phyloP scores from a whole-genome alignment of 2,797 vertebrate species.

The Trematomus bernacchii region DNA sequence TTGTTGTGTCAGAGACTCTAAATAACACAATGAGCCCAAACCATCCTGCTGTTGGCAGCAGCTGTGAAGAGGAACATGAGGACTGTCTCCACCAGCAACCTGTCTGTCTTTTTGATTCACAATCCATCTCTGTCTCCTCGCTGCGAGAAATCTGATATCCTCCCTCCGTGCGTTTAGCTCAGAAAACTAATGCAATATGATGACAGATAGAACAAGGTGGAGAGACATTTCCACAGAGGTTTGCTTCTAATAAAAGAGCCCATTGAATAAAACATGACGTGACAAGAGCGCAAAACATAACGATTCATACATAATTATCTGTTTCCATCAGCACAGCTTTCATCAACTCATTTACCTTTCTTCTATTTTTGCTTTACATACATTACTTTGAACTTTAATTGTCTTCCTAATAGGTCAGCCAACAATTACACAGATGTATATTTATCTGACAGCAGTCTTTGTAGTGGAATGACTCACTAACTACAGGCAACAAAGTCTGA shows the following conservation, averaged over 20 bases:
- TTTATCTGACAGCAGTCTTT: constrained; percentile 66
- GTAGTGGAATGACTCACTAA: constrained; percentile 62
- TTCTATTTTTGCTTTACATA: constrained; percentile 36
- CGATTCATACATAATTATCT: constrained; percentile 34
- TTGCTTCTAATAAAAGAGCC: constrained; percentile 47
- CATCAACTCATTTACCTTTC: constrained; percentile 41
- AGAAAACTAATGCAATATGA: constrained; percentile 62
- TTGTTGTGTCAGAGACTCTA: constrained; percentile 67
- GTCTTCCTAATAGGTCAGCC: constrained; percentile 34
- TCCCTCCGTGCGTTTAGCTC: constrained; percentile 49
- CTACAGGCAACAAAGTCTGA: constrained; percentile 53
- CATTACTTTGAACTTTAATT: constrained; percentile 62
- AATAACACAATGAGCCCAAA: constrained; percentile 60
- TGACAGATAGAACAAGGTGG: constrained; percentile 62
- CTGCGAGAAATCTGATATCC: constrained; percentile 59
- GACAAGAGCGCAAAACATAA: constrained; percentile 44
- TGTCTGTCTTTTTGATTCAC: constrained; percentile 55
- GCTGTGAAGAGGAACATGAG: constrained; percentile 63
- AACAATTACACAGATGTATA: constrained; percentile 60
- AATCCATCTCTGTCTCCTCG: constrained; percentile 58
- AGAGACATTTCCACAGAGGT: constrained; percentile 52
- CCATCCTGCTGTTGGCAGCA: constrained; percentile 61
- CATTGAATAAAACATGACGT: constrained; percentile 57
- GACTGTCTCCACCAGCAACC: constrained; percentile 49
- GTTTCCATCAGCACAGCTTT: constrained; percentile 31